A percentile compares a stretch with the other conserved stretches of the same genome.
These are phyloP conservation scores for Athalia cordata DNA, from an alignment of 2,888 invertebrate genomes.

Conservation along the genomic window DNA sequence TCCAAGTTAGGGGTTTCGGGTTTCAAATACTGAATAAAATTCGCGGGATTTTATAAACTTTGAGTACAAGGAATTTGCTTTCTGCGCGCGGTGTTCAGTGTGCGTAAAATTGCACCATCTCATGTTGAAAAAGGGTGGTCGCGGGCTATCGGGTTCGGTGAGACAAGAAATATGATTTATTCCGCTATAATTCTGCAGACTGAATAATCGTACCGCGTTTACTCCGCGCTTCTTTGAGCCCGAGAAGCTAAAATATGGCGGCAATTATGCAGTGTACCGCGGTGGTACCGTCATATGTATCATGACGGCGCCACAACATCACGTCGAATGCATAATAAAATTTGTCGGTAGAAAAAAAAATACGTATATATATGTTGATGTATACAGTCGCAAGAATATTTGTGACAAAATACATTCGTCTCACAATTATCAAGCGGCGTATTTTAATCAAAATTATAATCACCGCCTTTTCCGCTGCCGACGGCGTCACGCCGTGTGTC, in stretches of 20 bases:
- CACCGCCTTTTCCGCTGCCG: no score
- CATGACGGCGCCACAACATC: background rate
- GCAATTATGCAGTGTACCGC: background rate
- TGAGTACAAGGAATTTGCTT: constrained; percentile 10
- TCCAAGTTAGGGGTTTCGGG: no score
- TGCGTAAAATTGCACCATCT: constrained; percentile 18
- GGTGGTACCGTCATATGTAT: background rate
- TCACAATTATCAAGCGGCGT: no score
- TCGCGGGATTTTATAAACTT: background rate
- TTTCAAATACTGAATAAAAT: no score
- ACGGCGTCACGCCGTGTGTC: no score
- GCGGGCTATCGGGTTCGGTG: background rate
- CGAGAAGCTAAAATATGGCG: background rate
- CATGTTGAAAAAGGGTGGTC: background rate
- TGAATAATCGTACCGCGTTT: background rate
- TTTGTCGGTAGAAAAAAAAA: background rate
- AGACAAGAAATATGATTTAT: constrained; percentile 32
- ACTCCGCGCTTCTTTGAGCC: constrained; percentile 17
- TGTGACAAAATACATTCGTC: no score
- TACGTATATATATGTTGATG: no score
- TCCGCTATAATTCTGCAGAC: background rate
- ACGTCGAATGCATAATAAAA: constrained; percentile 16
- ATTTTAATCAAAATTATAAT: no score
- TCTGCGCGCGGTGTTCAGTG: constrained; percentile 17
- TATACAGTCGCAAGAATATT: background rate